phyloP scores from a whole-genome alignment of 1,140 invertebrate species.

The Andrena cerasifolii region DNA sequence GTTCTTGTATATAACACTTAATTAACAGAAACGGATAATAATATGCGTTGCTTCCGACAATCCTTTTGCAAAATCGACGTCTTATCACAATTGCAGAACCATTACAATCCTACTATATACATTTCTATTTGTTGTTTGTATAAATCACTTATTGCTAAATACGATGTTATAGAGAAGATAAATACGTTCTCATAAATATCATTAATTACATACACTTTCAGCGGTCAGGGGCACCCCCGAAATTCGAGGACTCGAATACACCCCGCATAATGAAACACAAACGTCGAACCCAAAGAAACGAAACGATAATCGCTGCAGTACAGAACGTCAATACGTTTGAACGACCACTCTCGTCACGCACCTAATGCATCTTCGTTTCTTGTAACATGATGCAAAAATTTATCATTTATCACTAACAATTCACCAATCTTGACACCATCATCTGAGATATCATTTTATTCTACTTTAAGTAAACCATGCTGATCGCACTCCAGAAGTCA shows the following conservation, averaged over 20 bases:
- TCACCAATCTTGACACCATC: no score
- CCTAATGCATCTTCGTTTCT: background rate
- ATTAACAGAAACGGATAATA: background rate
- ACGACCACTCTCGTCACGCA: background rate
- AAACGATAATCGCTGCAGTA: background rate
- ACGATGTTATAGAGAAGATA: background rate
- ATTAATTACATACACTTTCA: conserved; percentile 15
- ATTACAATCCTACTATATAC: conserved; percentile 15
- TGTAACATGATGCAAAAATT: no score
- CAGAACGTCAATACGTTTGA: background rate
- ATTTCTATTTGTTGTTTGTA: background rate
- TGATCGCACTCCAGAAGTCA: no score
- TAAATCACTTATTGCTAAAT: background rate
- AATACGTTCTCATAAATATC: background rate
- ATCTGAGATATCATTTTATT: no score
- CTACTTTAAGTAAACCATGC: no score
- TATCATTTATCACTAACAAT: no score
- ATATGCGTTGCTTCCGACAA: background rate
- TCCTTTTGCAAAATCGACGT: background rate
- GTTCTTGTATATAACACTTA: background rate
- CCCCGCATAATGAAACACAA: background rate
- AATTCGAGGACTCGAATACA: background rate
- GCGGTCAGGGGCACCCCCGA: background rate
- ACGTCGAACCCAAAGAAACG: background rate
- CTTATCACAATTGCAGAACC: conserved; percentile 1